Percentiles rank a stretch among this genome's conserved stretches.
Conservation (phyloP, 2,797 vertebrate species). For the Acanthurus lineatus region DNA sequence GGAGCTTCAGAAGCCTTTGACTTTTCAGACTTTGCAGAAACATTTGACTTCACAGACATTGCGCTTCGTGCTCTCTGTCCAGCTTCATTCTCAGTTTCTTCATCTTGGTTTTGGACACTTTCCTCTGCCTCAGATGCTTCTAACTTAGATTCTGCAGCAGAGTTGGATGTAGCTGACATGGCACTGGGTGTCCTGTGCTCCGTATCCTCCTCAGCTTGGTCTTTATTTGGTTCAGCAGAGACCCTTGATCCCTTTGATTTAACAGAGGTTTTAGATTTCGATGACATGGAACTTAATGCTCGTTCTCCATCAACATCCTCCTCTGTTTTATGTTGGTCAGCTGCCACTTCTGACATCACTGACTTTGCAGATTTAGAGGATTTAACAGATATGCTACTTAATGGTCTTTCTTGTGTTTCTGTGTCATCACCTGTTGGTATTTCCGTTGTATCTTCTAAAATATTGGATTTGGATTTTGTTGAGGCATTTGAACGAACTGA, state of each 20-base stretch:
- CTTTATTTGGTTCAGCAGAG: slow-evolving; percentile 23
- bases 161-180: slow-evolving; percentile 52
- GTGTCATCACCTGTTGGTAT: slow-evolving; percentile 28
- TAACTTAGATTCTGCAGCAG: slow-evolving; percentile 53
- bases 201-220: slow-evolving; percentile 46
- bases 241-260: slow-evolving; percentile 60
- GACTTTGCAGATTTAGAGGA: slow-evolving; percentile 63
- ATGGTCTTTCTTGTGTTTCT: slow-evolving; percentile 58
- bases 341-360: slow-evolving; percentile 54
- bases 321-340: slow-evolving; percentile 40
- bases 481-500: slow-evolving; percentile 76
- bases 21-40: slow-evolving; percentile 55
- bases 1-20: slow-evolving; percentile 31
- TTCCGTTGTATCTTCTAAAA: slow-evolving; percentile 52
- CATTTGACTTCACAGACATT: slow-evolving; percentile 60
- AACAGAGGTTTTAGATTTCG: slow-evolving; percentile 61
- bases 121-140: slow-evolving; percentile 53
- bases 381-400: slow-evolving; percentile 57
- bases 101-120: slow-evolving; percentile 30
- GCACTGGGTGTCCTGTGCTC: slow-evolving; percentile 52
- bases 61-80: slow-evolving; percentile 61
- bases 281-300: slow-evolving; percentile 60
- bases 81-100: slow-evolving; percentile 43
- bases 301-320: slow-evolving; percentile 53
- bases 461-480: slow-evolving; percentile 45